Percentiles rank a stretch among this genome's conserved stretches.
These are phyloP conservation scores for Tubulanus polymorphus DNA, from an alignment of 2,888 invertebrate genomes.

Conservation along the genomic window DNA sequence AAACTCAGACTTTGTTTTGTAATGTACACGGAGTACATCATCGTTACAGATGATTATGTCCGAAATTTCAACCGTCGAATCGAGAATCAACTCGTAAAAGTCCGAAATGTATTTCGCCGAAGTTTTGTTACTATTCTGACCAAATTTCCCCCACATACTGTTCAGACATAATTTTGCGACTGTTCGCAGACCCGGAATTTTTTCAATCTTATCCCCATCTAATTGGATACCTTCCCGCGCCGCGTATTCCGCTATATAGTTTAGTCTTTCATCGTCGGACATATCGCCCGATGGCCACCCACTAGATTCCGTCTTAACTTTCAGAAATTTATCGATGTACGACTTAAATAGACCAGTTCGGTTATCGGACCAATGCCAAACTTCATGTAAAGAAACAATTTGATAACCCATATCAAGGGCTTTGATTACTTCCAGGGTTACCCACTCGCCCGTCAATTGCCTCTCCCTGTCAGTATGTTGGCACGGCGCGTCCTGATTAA, in stretches of 20 bases:
- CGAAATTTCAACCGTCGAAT: neutral
- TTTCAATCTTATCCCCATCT: conserved; percentile 13
- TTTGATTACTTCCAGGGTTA: conserved; percentile 33
- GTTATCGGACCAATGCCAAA: conserved; percentile 43
- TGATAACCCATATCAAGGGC: conserved; percentile 34
- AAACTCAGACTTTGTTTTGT: neutral
- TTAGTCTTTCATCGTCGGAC: conserved; percentile 16
- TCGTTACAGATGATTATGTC: conserved; percentile 8
- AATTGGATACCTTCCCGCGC: conserved; percentile 19
- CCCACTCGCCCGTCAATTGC: conserved; percentile 36
- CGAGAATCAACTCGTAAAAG: conserved; percentile 7
- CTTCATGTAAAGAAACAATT: conserved; percentile 29
- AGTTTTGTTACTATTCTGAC: conserved; percentile 9
- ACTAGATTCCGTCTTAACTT: conserved; percentile 19
- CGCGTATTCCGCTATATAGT: conserved; percentile 15
- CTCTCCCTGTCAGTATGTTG: conserved; percentile 27
- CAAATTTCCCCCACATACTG: conserved; percentile 25
- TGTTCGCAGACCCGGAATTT: conserved; percentile 20
- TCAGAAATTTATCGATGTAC: conserved; percentile 7
- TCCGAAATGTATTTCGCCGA: conserved; percentile 9
- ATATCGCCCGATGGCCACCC: too few relatives aligned
- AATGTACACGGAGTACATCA: conserved; percentile 4
- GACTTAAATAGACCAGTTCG: neutral
- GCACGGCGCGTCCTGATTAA: too few relatives aligned
- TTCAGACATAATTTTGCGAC: conserved; percentile 20